Evolutionary conservation across 2,113 vertebrate species (phyloP).

Genomic region (Phylloscopus trochiloides): DNA sequence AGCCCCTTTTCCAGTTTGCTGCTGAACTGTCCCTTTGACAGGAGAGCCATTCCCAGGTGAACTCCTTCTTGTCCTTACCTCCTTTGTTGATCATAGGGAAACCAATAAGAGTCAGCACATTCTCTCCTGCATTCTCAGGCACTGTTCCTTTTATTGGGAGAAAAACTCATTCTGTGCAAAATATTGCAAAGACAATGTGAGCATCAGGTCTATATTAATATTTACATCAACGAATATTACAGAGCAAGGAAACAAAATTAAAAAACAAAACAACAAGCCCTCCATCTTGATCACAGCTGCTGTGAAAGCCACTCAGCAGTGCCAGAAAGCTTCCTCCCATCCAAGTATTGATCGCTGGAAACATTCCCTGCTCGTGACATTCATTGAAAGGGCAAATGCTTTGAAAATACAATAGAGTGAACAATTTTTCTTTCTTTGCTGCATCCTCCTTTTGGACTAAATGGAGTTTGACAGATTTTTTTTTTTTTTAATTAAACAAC

Average conservation of each 20-base stretch:
- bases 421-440: slow-evolving; percentile 8
- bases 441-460: background rate
- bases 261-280: slow-evolving; percentile 23
- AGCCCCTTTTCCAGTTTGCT: background rate
- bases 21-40: background rate
- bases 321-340: slow-evolving; percentile 8
- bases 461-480: background rate
- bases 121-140: background rate
- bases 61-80: background rate
- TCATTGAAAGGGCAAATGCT: slow-evolving; percentile 36
- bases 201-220: slow-evolving; percentile 36
- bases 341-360: slow-evolving; percentile 41
- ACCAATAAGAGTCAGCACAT: background rate
- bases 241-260: slow-evolving; percentile 36
- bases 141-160: background rate
- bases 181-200: slow-evolving; percentile 2
- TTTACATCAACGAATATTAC: background rate
- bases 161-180: background rate
- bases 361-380: slow-evolving; percentile 29
- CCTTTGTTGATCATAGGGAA: background rate
- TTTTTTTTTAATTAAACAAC: background rate
- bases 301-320: slow-evolving; percentile 16
- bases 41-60: background rate
- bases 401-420: slow-evolving; percentile 40
- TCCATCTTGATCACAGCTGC: slow-evolving; percentile 69